phyloP scores from a whole-genome alignment of 2,113 vertebrate genomes.

The Dolichallabes microphthalmus region DNA sequence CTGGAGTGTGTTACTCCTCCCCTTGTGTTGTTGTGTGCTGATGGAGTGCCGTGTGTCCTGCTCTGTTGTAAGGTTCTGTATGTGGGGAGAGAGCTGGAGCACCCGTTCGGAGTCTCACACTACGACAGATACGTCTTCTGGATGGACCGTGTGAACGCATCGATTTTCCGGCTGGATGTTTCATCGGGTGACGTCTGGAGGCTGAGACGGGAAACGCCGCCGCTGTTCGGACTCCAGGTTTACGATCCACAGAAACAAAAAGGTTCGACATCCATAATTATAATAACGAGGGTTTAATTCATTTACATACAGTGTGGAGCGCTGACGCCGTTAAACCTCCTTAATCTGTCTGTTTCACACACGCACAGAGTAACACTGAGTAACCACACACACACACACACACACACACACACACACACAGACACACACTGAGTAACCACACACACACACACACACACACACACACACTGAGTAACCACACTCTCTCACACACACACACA shows the following conservation, averaged over 20 bases:
- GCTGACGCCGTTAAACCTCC: background rate
- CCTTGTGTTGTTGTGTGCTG: background rate
- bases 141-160: constrained; percentile 88
- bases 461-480: no score
- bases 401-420: no score
- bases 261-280: constrained; percentile 66
- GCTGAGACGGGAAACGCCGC: constrained; percentile 79
- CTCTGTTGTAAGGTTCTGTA: constrained; percentile 78
- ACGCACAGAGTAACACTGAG: no score
- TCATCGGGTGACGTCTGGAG: constrained; percentile 73
- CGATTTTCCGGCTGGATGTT: constrained; percentile 83
- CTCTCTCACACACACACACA: background rate
- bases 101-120: constrained; percentile 84
- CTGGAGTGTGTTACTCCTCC: background rate
- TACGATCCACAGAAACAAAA: constrained; percentile 85
- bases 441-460: no score
- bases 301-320: background rate
- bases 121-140: constrained; percentile 80
- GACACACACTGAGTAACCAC: no score
- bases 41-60: background rate
- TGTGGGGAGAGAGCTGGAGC: constrained; percentile 82
- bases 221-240: constrained; percentile 83
- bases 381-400: no score
- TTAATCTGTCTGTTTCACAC: background rate
- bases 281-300: background rate